Conservation (phyloP, 2,888 invertebrate species). For the Timandra comae region DNA sequence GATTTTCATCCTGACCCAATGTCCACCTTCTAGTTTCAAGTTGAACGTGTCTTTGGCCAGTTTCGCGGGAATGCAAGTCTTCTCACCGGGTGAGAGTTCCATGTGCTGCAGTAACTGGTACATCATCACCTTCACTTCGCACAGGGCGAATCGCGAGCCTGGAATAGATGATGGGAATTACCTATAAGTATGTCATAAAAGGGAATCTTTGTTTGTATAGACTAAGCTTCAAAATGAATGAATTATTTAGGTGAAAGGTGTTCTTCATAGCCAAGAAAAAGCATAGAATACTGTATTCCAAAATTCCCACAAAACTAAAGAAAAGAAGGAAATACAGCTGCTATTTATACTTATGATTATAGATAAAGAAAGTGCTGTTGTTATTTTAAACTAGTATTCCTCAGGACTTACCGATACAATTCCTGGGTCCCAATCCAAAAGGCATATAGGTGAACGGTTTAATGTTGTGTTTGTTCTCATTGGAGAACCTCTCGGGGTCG, state of each 20-base stretch:
- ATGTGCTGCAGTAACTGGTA: conserved; percentile 38
- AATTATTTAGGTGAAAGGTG: too few species aligned
- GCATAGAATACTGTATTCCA: too few species aligned
- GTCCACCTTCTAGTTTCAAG: conserved; percentile 9
- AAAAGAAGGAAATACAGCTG: too few species aligned
- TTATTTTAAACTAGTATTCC: too few species aligned
- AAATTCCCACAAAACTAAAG: too few species aligned
- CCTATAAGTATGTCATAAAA: too few species aligned
- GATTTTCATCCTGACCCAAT: conserved; percentile 1
- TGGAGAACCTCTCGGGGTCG: conserved; percentile 44
- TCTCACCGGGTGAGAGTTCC: conserved; percentile 32
- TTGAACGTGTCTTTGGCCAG: conserved; percentile 4
- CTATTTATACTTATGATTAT: too few species aligned
- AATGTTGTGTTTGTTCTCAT: conserved; percentile 36
- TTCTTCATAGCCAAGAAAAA: too few species aligned
- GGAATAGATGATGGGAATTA: conserved; percentile 5
- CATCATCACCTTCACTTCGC: conserved; percentile 38
- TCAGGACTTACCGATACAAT: conserved; percentile 49
- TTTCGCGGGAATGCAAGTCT: conserved; percentile 17
- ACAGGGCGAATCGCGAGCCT: conserved; percentile 45
- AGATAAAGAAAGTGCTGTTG: too few species aligned
- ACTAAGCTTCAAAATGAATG: too few species aligned
- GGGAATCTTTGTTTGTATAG: too few species aligned
- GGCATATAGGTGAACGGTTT: conserved; percentile 37
- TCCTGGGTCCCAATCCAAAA: conserved; percentile 47